phyloP scores from a whole-genome alignment of 2,797 vertebrate genomes.

The Falco columbarius region DNA sequence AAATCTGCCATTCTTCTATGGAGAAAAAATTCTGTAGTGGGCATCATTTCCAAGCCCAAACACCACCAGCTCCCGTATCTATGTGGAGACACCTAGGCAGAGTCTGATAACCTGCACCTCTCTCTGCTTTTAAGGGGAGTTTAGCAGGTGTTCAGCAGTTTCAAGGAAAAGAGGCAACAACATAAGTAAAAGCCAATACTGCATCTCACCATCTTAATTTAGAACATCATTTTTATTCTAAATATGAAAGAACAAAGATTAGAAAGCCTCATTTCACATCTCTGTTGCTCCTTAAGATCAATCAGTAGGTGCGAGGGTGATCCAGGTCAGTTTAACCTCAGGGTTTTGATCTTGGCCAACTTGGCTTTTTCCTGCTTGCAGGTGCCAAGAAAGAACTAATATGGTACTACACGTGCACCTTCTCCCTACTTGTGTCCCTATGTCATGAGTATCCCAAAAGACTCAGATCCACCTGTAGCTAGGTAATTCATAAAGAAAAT shows the following conservation, averaged over 20 bases:
- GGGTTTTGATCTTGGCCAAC: neutral
- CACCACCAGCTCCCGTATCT: neutral
- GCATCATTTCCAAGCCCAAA: neutral
- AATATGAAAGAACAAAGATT: neutral
- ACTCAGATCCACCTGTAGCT: neutral
- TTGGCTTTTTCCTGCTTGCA: neutral
- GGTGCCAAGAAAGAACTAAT: neutral
- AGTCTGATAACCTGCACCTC: neutral
- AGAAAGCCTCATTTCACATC: neutral
- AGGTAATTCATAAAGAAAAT: neutral
- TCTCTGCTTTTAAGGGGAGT: neutral
- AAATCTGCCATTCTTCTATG: neutral
- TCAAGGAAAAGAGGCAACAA: neutral
- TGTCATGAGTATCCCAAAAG: neutral
- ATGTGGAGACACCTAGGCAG: neutral
- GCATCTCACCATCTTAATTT: neutral
- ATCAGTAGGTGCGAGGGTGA: neutral
- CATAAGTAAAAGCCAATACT: neutral
- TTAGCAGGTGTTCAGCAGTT: neutral
- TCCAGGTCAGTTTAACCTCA: neutral
- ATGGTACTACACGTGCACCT: fast-evolving
- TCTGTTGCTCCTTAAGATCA: constrained; percentile 1
- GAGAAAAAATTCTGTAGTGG: neutral
- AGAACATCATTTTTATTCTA: neutral
- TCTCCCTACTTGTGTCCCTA: neutral